Evolutionary conservation across 2,113 vertebrate species (phyloP).

Genomic region (Steatornis caripensis): DNA sequence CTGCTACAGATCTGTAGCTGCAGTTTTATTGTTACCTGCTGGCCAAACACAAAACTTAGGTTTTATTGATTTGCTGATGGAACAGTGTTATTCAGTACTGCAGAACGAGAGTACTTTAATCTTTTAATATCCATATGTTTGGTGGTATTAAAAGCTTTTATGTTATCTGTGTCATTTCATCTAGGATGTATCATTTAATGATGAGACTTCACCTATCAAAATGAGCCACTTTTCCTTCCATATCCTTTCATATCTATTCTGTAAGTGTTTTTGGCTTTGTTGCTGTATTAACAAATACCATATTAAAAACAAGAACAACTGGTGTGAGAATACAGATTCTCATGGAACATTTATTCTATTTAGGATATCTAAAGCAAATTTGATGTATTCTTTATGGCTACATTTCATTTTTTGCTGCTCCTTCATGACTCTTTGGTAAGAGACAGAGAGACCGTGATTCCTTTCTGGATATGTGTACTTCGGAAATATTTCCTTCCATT

Average conservation of each 20-base stretch:
- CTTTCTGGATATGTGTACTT: background rate
- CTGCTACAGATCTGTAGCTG: background rate
- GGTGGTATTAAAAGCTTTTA: background rate
- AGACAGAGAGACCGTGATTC: background rate
- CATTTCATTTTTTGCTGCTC: background rate
- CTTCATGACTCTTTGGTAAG: background rate
- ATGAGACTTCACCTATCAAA: background rate
- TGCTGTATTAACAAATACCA: background rate
- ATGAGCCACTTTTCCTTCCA: background rate
- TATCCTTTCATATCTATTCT: background rate
- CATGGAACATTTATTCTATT: background rate
- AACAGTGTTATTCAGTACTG: background rate
- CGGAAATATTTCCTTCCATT: background rate
- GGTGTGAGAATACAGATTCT: background rate
- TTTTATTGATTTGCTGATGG: background rate
- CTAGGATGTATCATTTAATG: background rate
- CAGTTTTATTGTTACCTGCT: background rate
- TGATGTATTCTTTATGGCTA: background rate
- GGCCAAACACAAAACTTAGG: background rate
- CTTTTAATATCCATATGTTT: background rate
- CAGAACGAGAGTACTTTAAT: background rate
- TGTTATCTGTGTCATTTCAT: background rate
- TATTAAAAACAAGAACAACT: background rate
- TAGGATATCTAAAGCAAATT: background rate
- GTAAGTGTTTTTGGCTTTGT: background rate